These are phyloP conservation scores for Lycodopsis pacificus DNA, from an alignment of 2,797 vertebrate genomes.

Conservation along the genomic window DNA sequence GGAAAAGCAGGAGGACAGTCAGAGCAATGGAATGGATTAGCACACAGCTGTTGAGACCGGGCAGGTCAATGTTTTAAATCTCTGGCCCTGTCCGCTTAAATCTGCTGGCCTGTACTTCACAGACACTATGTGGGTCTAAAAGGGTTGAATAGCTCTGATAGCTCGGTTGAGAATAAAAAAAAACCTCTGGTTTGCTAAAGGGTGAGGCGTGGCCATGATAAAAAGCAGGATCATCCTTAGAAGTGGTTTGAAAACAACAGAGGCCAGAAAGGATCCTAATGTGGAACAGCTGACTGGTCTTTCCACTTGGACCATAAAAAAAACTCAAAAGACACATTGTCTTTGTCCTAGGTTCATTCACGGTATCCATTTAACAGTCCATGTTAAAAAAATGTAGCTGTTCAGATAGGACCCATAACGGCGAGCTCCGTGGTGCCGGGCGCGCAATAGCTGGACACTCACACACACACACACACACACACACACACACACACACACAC, in stretches of 20 bases:
- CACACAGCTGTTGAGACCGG: slow-evolving; percentile 73
- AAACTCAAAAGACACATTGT: not conserved
- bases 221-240: slow-evolving; percentile 47
- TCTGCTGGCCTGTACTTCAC: slow-evolving; percentile 68
- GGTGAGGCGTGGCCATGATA: slow-evolving; percentile 30
- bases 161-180: slow-evolving; percentile 21
- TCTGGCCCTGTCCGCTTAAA: slow-evolving; percentile 71
- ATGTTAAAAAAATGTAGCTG: too few species aligned
- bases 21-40: slow-evolving; percentile 75
- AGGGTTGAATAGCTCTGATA: slow-evolving; percentile 50
- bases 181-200: slow-evolving; percentile 37
- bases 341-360: not conserved
- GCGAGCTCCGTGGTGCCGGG: too few species aligned
- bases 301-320: not conserved
- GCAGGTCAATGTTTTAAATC: slow-evolving; percentile 79
- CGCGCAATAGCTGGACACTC: too few species aligned
- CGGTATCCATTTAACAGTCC: too few species aligned
- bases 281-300: slow-evolving; percentile 27
- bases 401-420: too few species aligned
- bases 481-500: too few species aligned
- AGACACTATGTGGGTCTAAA: slow-evolving; percentile 58
- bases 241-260: slow-evolving; percentile 49
- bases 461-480: too few species aligned
- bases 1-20: slow-evolving; percentile 66
- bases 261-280: slow-evolving; percentile 27